phyloP scores from a whole-genome alignment of 2,113 vertebrate species.

The Chiloscyllium plagiosum region DNA sequence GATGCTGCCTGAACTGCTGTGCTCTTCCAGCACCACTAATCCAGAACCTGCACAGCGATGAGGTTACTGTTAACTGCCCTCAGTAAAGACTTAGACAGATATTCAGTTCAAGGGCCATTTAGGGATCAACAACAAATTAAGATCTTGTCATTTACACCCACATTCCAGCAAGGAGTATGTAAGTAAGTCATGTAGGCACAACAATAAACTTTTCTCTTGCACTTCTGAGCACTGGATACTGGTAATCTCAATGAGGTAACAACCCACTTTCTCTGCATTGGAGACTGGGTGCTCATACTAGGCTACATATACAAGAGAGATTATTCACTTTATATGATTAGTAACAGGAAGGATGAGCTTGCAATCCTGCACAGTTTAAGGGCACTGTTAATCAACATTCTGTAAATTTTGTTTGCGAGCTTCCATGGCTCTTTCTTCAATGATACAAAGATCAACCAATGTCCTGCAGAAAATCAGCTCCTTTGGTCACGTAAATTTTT shows the following conservation, averaged over 20 bases:
- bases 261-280: neutral
- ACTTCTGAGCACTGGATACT: neutral
- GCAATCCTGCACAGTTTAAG: neutral
- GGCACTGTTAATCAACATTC: neutral
- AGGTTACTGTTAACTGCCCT: no score
- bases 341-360: neutral
- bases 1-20: no score
- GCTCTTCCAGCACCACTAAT: no score
- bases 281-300: neutral
- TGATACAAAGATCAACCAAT: neutral
- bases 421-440: neutral
- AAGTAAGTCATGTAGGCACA: neutral
- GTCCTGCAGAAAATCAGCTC: neutral
- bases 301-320: neutral
- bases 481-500: neutral
- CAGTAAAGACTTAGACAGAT: no score
- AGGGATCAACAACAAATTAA: no score
- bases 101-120: no score
- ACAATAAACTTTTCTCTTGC: neutral
- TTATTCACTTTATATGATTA: neutral
- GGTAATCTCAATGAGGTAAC: neutral
- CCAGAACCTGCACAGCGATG: no score
- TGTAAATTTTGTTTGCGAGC: no score
- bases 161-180: neutral
- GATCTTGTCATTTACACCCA: no score